Evolutionary conservation across 2,113 vertebrate genomes (phyloP).

Genomic region (Triplophysa rosa): DNA sequence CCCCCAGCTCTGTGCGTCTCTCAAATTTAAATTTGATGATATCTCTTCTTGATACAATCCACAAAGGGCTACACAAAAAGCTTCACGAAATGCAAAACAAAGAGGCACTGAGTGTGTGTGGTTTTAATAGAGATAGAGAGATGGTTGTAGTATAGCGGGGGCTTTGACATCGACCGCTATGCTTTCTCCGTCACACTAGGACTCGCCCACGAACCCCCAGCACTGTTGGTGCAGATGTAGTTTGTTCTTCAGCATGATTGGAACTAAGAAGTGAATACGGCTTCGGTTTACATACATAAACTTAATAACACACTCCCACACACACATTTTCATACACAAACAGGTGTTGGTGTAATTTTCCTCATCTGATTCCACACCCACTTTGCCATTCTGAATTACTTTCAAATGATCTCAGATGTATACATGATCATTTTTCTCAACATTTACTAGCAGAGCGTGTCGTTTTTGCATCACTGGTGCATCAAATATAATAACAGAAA

Average conservation of each 20-base stretch:
- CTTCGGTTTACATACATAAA: slow-evolving; percentile 10
- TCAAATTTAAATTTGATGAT: slow-evolving; percentile 37
- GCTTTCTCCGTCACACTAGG: slow-evolving; percentile 3
- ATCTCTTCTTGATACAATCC: slow-evolving; percentile 36
- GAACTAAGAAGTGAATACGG: not conserved
- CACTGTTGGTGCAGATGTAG: too few species aligned
- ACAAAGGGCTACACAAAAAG: slow-evolving; percentile 21
- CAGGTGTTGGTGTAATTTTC: not conserved
- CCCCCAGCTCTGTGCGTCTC: not conserved
- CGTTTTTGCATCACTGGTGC: too few species aligned
- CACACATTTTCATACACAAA: slow-evolving; percentile 16
- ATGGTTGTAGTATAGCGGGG: not conserved
- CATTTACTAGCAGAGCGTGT: too few species aligned
- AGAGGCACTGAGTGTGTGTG: slow-evolving; percentile 22
- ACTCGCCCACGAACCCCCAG: slow-evolving; percentile 10
- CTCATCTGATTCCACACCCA: not conserved
- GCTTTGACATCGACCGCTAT: slow-evolving; percentile 10
- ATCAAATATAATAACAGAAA: too few species aligned
- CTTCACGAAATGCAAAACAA: slow-evolving; percentile 39
- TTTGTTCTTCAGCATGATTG: slow-evolving; percentile 31
- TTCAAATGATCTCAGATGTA: not conserved
- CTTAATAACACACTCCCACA: slow-evolving; percentile 1
- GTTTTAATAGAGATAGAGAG: not conserved
- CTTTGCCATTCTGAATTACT: not conserved
- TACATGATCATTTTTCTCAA: not conserved